Percentiles rank a stretch among this genome's conserved stretches.
Conservation (phyloP, 1,140 invertebrate species). For the Drosophila truncata region DNA sequence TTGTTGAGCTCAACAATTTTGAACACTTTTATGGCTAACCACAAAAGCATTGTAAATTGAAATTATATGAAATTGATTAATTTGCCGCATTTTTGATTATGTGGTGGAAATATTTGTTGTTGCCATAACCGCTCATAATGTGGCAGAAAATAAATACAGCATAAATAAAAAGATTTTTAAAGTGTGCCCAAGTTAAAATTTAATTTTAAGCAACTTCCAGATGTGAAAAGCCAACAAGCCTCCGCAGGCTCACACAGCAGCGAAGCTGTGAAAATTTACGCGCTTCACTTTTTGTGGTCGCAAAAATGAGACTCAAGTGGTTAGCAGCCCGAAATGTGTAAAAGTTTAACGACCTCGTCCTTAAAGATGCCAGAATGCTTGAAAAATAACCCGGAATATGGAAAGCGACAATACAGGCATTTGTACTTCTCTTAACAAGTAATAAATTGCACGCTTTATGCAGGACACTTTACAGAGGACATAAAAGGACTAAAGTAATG, state of each 20-base stretch:
- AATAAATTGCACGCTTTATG: constrained; percentile 26
- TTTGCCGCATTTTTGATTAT: constrained; percentile 68
- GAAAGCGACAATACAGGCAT: constrained; percentile 26
- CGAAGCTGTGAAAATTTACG: constrained; percentile 46
- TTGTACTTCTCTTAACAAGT: constrained; percentile 45
- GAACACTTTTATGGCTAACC: constrained; percentile 48
- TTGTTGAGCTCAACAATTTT: constrained; percentile 36
- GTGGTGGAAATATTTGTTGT: constrained; percentile 34
- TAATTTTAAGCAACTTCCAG: neutral
- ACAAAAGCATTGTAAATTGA: constrained; percentile 42
- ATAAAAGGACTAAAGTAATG: constrained; percentile 27
- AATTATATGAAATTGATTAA: constrained; percentile 62
- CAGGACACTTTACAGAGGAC: constrained; percentile 11
- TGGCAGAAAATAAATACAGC: neutral
- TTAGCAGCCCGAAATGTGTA: constrained; percentile 8
- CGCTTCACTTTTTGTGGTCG: constrained; percentile 38
- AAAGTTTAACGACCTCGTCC: constrained; percentile 34
- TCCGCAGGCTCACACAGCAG: constrained; percentile 6
- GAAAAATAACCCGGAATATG: constrained; percentile 2
- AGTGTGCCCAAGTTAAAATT: neutral
- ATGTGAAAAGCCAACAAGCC: constrained; percentile 1
- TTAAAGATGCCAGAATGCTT: constrained; percentile 22
- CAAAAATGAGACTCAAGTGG: constrained; percentile 43
- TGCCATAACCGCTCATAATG: neutral
- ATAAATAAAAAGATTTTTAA: constrained; percentile 1